phyloP scores from a whole-genome alignment of 2,797 vertebrate genomes.

The Lepidocolaptes lacrymiger region DNA sequence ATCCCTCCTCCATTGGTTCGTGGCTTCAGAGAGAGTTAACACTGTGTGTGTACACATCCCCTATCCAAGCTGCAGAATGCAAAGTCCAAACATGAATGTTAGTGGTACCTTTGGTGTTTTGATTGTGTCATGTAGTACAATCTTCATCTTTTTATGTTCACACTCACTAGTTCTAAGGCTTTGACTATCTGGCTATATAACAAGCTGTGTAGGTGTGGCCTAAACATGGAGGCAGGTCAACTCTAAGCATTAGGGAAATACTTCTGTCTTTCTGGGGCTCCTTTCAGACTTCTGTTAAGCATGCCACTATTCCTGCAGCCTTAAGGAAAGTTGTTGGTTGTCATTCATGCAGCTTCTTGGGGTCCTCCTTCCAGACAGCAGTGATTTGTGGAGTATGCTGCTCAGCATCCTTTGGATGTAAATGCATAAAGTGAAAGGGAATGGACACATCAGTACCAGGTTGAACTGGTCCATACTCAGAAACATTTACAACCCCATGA shows the following conservation, averaged over 20 bases:
- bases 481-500: accelerated
- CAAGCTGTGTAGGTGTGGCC: background rate
- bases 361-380: background rate
- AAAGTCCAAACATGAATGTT: background rate
- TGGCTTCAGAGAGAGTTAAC: background rate
- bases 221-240: background rate
- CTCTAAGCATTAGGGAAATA: background rate
- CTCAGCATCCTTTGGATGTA: background rate
- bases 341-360: background rate
- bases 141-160: background rate
- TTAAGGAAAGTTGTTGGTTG: background rate
- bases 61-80: background rate
- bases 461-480: background rate
- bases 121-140: background rate
- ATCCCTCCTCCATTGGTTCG: background rate
- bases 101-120: background rate
- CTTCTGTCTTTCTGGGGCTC: background rate
- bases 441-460: too few relatives aligned
- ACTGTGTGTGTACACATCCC: too few relatives aligned
- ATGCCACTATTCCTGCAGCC: background rate
- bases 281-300: background rate
- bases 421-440: background rate
- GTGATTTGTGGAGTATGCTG: background rate
- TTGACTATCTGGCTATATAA: background rate
- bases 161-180: background rate